These are phyloP conservation scores for Zaprionus capensis DNA, from an alignment of 1,140 invertebrate species.

Conservation along the genomic window DNA sequence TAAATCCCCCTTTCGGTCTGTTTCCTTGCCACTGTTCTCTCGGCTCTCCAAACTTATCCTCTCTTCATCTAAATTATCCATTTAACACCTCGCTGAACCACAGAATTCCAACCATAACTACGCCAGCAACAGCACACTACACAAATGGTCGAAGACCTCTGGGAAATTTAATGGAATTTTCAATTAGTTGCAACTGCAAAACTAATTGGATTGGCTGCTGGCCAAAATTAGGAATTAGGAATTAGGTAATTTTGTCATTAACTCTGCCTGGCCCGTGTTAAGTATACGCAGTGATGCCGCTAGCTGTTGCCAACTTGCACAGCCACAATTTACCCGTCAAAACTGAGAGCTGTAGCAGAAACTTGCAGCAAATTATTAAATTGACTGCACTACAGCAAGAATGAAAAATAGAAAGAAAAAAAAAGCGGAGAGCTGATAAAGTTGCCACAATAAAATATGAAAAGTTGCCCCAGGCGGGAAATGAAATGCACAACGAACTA, in stretches of 20 bases:
- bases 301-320: not conserved
- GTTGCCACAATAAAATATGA: conserved; percentile 39
- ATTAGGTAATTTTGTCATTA: conserved; percentile 51
- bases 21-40: not conserved
- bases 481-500: conserved; percentile 43
- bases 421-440: conserved; percentile 28
- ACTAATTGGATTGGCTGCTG: conserved; percentile 63
- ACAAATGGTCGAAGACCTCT: conserved; percentile 13
- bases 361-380: conserved; percentile 65
- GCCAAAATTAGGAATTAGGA: conserved; percentile 24
- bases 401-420: conserved; percentile 23
- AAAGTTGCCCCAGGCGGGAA: conserved; percentile 34
- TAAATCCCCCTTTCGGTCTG: not conserved
- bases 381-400: conserved; percentile 53
- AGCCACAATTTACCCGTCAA: conserved; percentile 27
- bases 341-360: conserved; percentile 30
- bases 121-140: conserved; percentile 32
- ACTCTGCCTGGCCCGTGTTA: conserved; percentile 31
- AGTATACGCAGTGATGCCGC: conserved; percentile 42
- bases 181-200: conserved; percentile 45
- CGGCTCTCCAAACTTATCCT: not conserved
- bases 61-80: not conserved
- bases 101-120: not conserved
- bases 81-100: not conserved
- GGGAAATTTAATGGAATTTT: conserved; percentile 54